Evolutionary conservation across 2,113 vertebrate species (phyloP), one percentile per base, ranked within the genome.

Genomic region (Ornithorhynchus anatinus): DNA sequence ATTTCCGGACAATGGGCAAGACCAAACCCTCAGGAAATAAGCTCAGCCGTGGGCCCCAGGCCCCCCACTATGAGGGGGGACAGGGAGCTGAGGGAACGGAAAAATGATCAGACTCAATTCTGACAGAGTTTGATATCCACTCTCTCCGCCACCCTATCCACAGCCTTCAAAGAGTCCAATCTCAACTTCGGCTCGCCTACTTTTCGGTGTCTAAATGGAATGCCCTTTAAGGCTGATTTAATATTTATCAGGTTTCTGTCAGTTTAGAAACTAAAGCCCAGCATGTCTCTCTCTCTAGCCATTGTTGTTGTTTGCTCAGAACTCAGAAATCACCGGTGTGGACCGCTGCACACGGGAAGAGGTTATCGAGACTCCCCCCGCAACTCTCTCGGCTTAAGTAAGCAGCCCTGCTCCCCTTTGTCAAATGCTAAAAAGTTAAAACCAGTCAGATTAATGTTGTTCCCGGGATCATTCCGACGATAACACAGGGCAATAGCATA

Each of bases 401-500:
- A 48, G n/a, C n/a, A n/a, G n/a, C 68, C 20, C 45, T n/a, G 76
- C 59, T 60, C 62, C 39, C 31, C 31, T 58, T 52, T 29, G 32
- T 25, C 31, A 40, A 60, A 22, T 35, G 42, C 33, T 36, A 31
- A 20, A 57, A 25, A 57, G 54, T 39, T 57, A 57, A n/a, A n/a
- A 57, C n/a, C 5, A 27, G 7, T 14, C 38, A 69, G 40, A 19
- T 25, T 0, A 47, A 32, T 65, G 69, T 64, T 68, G 7, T 4
- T 77, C 75, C 16, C 37, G 25, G 47, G 47, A 50, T 12, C 42
- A 39, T 22, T 7, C 56, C 77, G n/a, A 29, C 16, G 77, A 70
- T 50, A 48, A 35, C 6, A 19, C 33, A 44, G 13, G 67, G 11
- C 51, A 77, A 72, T 25, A 70, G 22, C 50, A 22, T 25, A 0